A percentile compares a stretch with the other conserved stretches of the same genome.
These are phyloP conservation scores for Epiblema foenella DNA, from an alignment of 2,888 invertebrate species.

Conservation along the genomic window DNA sequence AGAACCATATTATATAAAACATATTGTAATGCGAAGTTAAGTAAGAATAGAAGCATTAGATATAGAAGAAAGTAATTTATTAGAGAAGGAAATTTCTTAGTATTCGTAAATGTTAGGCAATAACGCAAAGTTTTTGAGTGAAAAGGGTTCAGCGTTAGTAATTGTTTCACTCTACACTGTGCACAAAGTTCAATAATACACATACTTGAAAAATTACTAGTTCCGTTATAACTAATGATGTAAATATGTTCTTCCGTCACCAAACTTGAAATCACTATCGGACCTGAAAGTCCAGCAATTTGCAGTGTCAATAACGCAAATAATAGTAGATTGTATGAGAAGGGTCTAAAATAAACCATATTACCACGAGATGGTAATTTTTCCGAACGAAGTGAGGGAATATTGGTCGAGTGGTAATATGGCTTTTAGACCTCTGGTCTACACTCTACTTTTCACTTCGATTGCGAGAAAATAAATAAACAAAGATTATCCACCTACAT, in stretches of 20 bases:
- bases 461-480: too few relatives aligned
- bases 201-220: slow-evolving; percentile 69
- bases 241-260: slow-evolving; percentile 71
- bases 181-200: slow-evolving; percentile 60
- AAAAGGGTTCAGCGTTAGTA: slow-evolving; percentile 27
- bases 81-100: not conserved
- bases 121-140: slow-evolving; percentile 21
- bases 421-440: too few relatives aligned
- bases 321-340: too few relatives aligned
- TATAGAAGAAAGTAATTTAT: not conserved
- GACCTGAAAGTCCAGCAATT: slow-evolving; percentile 76
- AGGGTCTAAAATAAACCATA: too few relatives aligned
- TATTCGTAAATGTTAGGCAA: slow-evolving; percentile 29
- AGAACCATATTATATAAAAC: not conserved
- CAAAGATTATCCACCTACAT: too few relatives aligned
- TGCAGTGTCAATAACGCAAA: slow-evolving; percentile 49
- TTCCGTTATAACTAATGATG: slow-evolving; percentile 60
- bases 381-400: too few relatives aligned
- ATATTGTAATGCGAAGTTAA: not conserved
- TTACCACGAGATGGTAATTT: too few relatives aligned
- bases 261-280: slow-evolving; percentile 71
- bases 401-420: too few relatives aligned
- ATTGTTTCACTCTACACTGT: slow-evolving; percentile 57
- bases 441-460: too few relatives aligned
- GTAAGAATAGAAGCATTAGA: not conserved